Base-by-base conservation (phyloP, 2,797 vertebrate genomes). In the Danio kyathit region DNA sequence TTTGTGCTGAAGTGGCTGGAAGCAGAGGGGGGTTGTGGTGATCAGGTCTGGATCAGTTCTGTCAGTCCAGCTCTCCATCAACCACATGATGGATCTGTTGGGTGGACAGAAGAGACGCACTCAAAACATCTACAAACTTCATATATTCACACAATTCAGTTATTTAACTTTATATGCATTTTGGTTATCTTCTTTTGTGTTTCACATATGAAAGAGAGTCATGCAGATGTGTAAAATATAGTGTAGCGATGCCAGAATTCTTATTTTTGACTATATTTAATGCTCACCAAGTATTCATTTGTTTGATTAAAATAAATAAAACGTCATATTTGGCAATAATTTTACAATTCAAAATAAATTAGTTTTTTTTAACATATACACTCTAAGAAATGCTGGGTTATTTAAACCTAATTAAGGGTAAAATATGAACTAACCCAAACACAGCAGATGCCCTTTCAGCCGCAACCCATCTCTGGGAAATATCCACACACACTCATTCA, bases 1-100 rank as follows among this genome's bases (percentile, higher is more conserved):
- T 92, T 93, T 93, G 92, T 94, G 86, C 83, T 88, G 64, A 94
- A 94, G 93, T 90, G 92, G 92, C 92, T 94, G 93, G 93, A 95
- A 94, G 38, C 51, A 88, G 90, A 85, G 43, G 43, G 87, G 88
- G 92, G 92, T 92, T 90, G 73, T 64, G 73, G 2, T 83, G 91
- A 85, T 87, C 60, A 87, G 86, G 85, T 87, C 84, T 87, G 89
- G 92, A 92, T 94, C 93, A 92, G 89, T 82, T 88, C 91, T 88
- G 89, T 93, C 90, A 85, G 84, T 82, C 79, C 51, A 73, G 61
- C 57, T 72, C 75, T 49, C 67, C 75, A 61, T 75, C 82, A 84
- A 83, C 86, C 76, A 74, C 74, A 41, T 93, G 92, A 93, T 90
- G 91, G 92, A 93, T 91, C 78, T 81, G 88, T 69, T 14, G 1